Conservation (phyloP, 37 sponge, comb jelly and placozoan genomes). For the Aplysina aerophoba region DNA sequence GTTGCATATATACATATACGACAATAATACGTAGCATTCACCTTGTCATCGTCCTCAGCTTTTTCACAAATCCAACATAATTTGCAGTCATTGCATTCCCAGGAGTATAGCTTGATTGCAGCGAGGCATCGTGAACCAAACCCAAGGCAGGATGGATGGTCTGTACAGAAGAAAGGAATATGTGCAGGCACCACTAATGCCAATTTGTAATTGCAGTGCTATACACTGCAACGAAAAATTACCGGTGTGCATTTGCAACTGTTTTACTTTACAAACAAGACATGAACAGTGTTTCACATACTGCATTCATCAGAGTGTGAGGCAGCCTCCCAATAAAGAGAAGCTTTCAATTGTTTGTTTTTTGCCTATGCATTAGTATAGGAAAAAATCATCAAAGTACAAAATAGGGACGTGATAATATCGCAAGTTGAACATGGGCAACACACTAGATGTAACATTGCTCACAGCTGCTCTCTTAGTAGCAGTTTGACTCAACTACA, state of each 20-base stretch:
- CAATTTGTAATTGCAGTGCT: no score
- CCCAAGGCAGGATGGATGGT: conserved; percentile 24
- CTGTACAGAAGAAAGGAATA: background rate
- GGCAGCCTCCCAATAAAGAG: no score
- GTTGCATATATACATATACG: no score
- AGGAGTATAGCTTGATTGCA: background rate
- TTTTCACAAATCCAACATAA: conserved; percentile 25
- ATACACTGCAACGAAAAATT: background rate
- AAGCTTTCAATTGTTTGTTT: no score
- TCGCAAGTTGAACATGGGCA: no score
- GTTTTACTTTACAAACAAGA: background rate
- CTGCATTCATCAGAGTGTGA: no score
- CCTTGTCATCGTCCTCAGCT: conserved; percentile 14
- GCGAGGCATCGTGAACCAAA: background rate
- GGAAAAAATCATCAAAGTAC: no score
- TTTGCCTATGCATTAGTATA: no score
- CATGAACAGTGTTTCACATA: background rate
- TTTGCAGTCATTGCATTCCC: conserved; percentile 36
- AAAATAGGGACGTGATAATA: no score
- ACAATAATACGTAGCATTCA: background rate
- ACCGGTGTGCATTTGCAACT: background rate
- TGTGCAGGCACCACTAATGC: background rate
- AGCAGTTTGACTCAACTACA: no score
- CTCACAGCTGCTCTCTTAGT: no score
- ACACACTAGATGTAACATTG: no score